Evolutionary conservation across 1,140 invertebrate genomes (phyloP), one percentile per base, ranked within the genome.

Genomic region (Nebria ingens): DNA sequence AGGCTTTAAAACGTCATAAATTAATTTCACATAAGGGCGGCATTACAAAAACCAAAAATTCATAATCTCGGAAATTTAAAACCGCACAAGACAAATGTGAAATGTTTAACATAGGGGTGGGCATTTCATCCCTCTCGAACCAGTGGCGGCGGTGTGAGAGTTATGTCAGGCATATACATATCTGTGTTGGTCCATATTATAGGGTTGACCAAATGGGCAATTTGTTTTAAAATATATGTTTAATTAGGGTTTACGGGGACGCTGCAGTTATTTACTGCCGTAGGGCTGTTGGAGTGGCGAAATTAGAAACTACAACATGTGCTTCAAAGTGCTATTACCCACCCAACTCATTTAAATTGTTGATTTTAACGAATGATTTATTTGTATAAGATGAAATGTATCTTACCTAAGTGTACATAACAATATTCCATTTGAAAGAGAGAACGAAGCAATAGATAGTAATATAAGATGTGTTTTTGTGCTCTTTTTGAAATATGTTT

Each of bases 241-340:
- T 45, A 45, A 45, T 45, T 45, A 45, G 40, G 17, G 40, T 45
- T 45, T 45, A 45, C 6, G 6, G 17, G n/a, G n/a, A n/a, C n/a
- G n/a, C 15, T 17, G 40, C 3, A 12, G 40, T 45, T 45, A 45
- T 9, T 9, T 4, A 45, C 6, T 17, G 15, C n/a, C n/a, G n/a
- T n/a, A n/a, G 40, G 17, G 15, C 6, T 34, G 6, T 34, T 17
- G 40, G 40, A 4, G 40, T 17, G 9, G 40, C 3, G 6, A 29
- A 45, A 45, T 45, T 45, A 45, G 40, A 45, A 45, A 45, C 40
- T 45, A 45, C 17, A 45, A 45, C 40, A 45, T n/a, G 25, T 34
- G 25, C 6, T 34, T 34, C n/a, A 34, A 34, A 9, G 25, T 34
- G 25, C n/a, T 34, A 34, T 34, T 34, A 34, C n/a, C n/a, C n/a